phyloP scores from a whole-genome alignment of 2,113 vertebrate species.

The Equus przewalskii region DNA sequence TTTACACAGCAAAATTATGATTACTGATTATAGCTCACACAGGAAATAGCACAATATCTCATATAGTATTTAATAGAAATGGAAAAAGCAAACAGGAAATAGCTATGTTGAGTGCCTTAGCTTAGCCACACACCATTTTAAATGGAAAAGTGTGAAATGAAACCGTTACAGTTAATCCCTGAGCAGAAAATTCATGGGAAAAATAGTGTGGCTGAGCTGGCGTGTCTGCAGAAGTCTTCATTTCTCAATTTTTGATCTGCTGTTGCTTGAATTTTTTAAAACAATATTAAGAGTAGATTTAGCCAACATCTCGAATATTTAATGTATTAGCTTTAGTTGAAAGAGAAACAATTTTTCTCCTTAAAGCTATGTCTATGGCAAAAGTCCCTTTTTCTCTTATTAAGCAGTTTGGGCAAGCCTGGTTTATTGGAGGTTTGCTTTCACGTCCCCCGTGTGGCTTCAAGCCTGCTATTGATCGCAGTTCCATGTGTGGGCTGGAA shows the following conservation, averaged over 20 bases:
- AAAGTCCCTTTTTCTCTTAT: not conserved
- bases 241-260: not conserved
- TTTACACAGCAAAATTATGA: not conserved
- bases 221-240: not conserved
- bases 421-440: not conserved
- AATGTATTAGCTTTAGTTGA: not conserved
- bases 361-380: not conserved
- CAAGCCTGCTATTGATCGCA: not conserved
- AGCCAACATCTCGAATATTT: not conserved
- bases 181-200: not conserved
- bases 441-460: fast-evolving
- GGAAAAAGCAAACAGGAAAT: constrained; percentile 39
- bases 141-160: not conserved
- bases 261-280: not conserved
- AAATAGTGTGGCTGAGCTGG: not conserved
- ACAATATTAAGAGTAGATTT: not conserved
- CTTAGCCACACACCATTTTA: constrained; percentile 11
- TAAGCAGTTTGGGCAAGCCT: not conserved
- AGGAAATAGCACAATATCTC: not conserved
- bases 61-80: not conserved
- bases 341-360: not conserved
- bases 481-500: not conserved
- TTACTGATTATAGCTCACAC: not conserved
- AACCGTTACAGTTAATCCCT: not conserved
- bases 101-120: not conserved